Evolutionary conservation across 2,113 vertebrate genomes (phyloP).

Genomic region (Oreochromis aureus): DNA sequence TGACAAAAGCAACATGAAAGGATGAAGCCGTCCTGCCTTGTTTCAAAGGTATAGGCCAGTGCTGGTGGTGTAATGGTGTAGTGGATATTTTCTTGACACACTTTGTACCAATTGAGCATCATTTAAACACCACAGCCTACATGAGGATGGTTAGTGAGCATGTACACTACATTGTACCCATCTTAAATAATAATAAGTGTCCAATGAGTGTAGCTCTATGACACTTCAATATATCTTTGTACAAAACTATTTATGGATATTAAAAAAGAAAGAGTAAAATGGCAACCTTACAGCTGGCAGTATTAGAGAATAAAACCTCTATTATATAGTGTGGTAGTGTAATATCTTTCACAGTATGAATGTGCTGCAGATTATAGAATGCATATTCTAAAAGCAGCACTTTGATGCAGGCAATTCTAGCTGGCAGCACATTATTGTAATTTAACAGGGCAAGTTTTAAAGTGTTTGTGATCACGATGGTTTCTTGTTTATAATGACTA

Average conservation of each 20-base stretch:
- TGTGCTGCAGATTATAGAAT: neutral
- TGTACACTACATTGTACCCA: neutral
- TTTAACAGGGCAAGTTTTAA: neutral
- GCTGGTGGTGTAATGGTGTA: neutral
- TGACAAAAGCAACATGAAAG: neutral
- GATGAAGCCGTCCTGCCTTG: neutral
- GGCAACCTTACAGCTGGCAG: neutral
- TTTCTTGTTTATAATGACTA: neutral
- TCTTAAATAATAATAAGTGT: neutral
- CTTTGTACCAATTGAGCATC: neutral
- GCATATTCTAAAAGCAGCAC: neutral
- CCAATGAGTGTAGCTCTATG: neutral
- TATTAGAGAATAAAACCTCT: neutral
- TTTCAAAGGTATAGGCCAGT: neutral
- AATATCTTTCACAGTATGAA: neutral
- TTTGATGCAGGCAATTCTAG: neutral
- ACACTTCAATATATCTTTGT: neutral
- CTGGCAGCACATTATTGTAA: neutral
- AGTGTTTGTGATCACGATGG: neutral
- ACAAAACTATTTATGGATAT: neutral
- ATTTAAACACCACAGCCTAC: neutral
- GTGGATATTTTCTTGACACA: neutral
- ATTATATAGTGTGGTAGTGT: neutral
- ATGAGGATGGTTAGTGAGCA: neutral
- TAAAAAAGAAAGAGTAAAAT: neutral